These are phyloP conservation scores for Pygoscelis antarcticus DNA, from an alignment of 2,113 vertebrate species.

Conservation along the genomic window DNA sequence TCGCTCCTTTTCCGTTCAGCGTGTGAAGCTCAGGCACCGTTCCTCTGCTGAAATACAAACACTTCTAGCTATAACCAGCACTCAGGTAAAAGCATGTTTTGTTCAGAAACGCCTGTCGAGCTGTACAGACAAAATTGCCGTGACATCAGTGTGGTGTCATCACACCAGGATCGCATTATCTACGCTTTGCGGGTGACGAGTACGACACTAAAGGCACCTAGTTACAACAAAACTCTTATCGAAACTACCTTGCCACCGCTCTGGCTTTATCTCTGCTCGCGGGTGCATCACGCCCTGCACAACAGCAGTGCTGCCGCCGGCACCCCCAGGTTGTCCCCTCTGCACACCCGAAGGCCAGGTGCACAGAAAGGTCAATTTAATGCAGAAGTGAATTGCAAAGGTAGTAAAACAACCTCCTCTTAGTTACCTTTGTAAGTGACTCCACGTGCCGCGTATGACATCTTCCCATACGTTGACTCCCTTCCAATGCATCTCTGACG, in stretches of 20 bases:
- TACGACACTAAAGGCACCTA: too few species aligned
- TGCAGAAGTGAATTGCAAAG: neutral
- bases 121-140: neutral
- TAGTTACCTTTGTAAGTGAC: neutral
- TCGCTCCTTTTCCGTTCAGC: neutral
- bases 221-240: neutral
- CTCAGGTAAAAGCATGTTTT: accelerated
- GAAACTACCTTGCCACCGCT: accelerated
- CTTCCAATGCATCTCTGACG: neutral
- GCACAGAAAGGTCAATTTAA: neutral
- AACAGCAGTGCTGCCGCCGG: neutral
- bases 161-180: neutral
- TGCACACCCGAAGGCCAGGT: accelerated
- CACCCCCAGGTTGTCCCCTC: neutral
- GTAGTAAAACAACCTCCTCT: neutral
- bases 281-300: accelerated
- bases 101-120: accelerated
- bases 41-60: neutral
- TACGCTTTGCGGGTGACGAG: neutral
- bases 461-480: neutral
- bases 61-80: neutral
- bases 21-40: neutral
- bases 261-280: neutral
- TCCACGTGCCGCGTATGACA: accelerated
- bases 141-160: accelerated